Evolutionary conservation across 2,797 vertebrate species (phyloP).

Genomic region (Hephaestus fuliginosus): DNA sequence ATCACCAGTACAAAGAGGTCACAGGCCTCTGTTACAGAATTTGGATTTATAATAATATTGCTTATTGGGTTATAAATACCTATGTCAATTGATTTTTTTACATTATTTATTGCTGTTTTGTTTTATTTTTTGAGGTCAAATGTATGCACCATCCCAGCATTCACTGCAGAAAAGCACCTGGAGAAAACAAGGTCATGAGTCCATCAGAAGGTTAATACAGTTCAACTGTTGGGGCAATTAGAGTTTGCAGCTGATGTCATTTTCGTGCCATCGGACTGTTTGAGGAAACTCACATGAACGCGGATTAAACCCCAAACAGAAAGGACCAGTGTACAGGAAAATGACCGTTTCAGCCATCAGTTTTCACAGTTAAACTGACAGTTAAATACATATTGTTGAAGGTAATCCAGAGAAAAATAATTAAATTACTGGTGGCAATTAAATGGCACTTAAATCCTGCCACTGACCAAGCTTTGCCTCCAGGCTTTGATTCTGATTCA

Average conservation of each 20-base stretch:
- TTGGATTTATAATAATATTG: slow-evolving; percentile 16
- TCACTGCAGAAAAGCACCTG: not conserved
- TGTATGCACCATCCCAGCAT: not conserved
- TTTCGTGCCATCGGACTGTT: slow-evolving; percentile 13
- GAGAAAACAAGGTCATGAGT: not conserved
- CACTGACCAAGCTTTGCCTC: not conserved
- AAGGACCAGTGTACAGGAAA: not conserved
- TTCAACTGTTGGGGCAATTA: not conserved
- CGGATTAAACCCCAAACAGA: not conserved
- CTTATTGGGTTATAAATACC: slow-evolving; percentile 24
- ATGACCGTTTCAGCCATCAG: not conserved
- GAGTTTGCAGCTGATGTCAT: not conserved
- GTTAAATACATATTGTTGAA: not conserved
- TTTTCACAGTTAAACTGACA: not conserved
- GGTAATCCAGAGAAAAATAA: too few relatives aligned
- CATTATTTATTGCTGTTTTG: not conserved
- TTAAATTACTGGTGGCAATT: not conserved
- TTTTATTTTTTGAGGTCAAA: slow-evolving; percentile 4
- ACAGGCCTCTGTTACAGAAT: not conserved
- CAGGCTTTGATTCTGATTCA: not conserved
- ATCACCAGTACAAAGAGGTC: slow-evolving; percentile 34
- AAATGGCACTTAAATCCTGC: not conserved
- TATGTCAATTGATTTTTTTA: not conserved
- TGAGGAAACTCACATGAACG: not conserved
- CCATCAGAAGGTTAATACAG: not conserved